Conservation (phyloP, 2,113 vertebrate genomes). For the Lophochroa leadbeateri region DNA sequence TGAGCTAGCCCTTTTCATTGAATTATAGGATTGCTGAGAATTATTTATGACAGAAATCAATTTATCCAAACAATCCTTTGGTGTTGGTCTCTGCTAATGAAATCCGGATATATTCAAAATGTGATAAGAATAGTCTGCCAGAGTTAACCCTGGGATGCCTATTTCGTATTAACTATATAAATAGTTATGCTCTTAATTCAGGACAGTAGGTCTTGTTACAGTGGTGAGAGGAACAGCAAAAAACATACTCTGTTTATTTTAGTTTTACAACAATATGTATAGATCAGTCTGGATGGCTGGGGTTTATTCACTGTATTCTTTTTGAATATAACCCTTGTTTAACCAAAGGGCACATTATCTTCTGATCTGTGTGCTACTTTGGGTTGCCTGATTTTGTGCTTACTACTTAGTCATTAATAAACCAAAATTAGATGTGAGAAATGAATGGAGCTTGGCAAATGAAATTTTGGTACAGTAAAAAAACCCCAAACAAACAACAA, state of each 20-base stretch:
- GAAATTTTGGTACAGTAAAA: neutral
- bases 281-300: neutral
- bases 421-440: neutral
- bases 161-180: neutral
- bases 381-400: neutral
- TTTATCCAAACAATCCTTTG: neutral
- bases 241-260: neutral
- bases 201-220: neutral
- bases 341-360: neutral
- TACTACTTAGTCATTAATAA: neutral
- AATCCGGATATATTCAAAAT: neutral
- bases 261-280: neutral
- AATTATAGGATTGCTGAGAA: neutral
- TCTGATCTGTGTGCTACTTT: neutral
- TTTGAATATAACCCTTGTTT: neutral
- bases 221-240: neutral
- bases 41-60: neutral
- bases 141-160: neutral
- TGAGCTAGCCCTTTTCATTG: neutral
- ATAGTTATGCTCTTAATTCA: neutral
- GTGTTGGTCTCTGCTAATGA: neutral
- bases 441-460: neutral
- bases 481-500: neutral
- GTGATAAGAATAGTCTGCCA: neutral
- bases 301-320: neutral